phyloP scores from a whole-genome alignment of 2,888 invertebrate genomes.

The Micropterix aruncella region DNA sequence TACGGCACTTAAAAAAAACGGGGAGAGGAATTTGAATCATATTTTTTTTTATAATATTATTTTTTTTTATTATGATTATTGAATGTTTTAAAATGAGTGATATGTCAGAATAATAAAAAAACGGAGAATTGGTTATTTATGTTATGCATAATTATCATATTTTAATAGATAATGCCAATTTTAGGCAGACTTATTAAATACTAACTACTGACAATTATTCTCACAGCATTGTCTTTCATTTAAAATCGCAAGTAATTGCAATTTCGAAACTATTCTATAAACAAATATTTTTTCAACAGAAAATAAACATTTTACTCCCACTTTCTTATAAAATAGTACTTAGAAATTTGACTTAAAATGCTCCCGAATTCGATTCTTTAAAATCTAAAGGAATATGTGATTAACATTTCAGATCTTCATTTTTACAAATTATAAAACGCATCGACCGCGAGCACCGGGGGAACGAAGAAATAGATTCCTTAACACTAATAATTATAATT shows the following conservation, averaged over 20 bases:
- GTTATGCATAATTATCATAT: too few species aligned
- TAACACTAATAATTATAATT: neutral
- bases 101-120: too few species aligned
- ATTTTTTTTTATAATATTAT: too few species aligned
- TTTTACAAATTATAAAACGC: neutral
- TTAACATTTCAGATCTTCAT: neutral
- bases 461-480: neutral
- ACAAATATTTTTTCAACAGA: slow-evolving; percentile 5
- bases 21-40: too few species aligned
- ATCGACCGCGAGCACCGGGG: neutral
- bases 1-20: too few species aligned
- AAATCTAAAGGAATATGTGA: neutral
- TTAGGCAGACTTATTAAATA: neutral
- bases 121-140: too few species aligned
- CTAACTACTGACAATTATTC: slow-evolving; percentile 29
- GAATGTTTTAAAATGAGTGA: too few species aligned
- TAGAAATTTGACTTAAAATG: neutral
- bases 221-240: slow-evolving; percentile 45
- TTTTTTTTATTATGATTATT: too few species aligned
- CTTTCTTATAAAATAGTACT: neutral
- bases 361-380: neutral
- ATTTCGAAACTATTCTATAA: slow-evolving; percentile 4
- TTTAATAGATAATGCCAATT: neutral
- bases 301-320: slow-evolving; percentile 2
- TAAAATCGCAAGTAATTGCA: slow-evolving; percentile 8